These are phyloP conservation scores for Streblospio benedicti DNA, from an alignment of 1,140 invertebrate genomes.

Conservation along the genomic window DNA sequence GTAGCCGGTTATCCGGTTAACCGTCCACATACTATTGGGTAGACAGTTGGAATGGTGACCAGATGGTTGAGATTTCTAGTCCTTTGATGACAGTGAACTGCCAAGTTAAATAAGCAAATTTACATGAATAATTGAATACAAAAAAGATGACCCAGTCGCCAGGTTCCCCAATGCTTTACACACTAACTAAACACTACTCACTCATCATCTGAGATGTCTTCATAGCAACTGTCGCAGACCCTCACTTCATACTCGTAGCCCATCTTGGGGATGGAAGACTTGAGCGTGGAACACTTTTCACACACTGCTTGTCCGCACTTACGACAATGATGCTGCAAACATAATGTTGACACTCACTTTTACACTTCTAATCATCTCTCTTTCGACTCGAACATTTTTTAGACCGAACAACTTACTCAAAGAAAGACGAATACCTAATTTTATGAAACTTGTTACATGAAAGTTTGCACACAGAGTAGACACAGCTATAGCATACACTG, in stretches of 20 bases:
- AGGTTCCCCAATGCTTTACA: not conserved
- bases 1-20: no score
- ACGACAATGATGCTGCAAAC: constrained; percentile 51
- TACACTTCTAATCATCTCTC: not conserved
- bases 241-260: constrained; percentile 96
- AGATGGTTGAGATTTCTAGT: no score
- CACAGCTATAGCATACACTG: no score
- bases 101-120: not conserved
- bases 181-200: constrained; percentile 44
- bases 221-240: constrained; percentile 85
- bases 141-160: no score
- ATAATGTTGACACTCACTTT: not conserved
- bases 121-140: not conserved
- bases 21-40: no score
- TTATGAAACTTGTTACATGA: no score
- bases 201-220: constrained; percentile 67
- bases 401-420: no score
- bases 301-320: constrained; percentile 81
- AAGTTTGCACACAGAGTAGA: no score
- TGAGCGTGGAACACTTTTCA: constrained; percentile 78
- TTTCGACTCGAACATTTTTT: no score
- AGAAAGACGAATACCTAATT: no score
- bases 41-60: no score
- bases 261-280: constrained; percentile 83
- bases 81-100: no score